Base-by-base conservation (phyloP, 2,888 invertebrate genomes). In the Andrena dorsata region DNA sequence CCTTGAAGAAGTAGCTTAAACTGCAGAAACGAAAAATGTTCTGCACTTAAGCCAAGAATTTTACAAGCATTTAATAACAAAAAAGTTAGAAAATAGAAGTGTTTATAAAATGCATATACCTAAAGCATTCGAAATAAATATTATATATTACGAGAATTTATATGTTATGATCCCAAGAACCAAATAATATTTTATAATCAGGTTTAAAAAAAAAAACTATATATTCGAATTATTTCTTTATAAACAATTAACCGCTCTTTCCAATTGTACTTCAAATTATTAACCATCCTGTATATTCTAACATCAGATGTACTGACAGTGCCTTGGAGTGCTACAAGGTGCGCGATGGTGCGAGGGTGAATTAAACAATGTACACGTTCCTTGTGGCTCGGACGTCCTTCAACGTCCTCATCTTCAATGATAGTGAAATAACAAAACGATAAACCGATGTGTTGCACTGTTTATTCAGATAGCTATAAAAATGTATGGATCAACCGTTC, bases 291-390 rank as follows among this genome's bases (percentile, higher is more conserved):
- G 6, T n/a, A 28, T 47, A 30, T 13, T 41, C 58, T 61, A 58
- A 58, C 1, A 7, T 58, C n/a, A n/a, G 2, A 28, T 51, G 13
- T 41, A 53, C 20, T 56, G 20, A 13, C 35, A 68, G 69, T 74
- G 78, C 47, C 66, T 73, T 61, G 60, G 32, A 71, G 61, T 75
- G 56, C 65, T 71, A 56, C 26, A 74, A 81, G 49, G 32, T 60
- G 71, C 51, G 58, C 65, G 30, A 56, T 32, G 56, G 63, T 82
- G 41, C 80, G 61, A 53, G 30, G 69, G 47, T 56, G 68, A 69
- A 69, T 47, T 3, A 64, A 71, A 53, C 61, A 32, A 61, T 61
- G 75, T 41, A 41, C 51, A 63, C 53, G 35, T 76, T 13, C 41
- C 53, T 56, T 47, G 47, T 32, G 16, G 16, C 41, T 41, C 16